Evolutionary conservation across 2,797 vertebrate species (phyloP), one percentile per base, ranked within the genome.

Genomic region (Pipistrellus kuhlii): DNA sequence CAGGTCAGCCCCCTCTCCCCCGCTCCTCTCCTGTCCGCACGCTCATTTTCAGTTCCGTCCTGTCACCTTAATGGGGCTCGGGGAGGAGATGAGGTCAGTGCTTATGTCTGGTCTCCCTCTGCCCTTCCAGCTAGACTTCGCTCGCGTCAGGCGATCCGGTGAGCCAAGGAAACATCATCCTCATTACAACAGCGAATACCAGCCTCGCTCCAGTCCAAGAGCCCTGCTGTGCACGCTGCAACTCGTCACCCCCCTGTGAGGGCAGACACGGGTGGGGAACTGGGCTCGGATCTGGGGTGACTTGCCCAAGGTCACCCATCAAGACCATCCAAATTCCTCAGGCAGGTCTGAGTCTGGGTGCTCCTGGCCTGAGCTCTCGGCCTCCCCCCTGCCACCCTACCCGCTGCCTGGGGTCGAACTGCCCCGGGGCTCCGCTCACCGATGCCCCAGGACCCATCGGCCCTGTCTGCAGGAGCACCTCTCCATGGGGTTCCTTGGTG

Each of bases 151-250:
- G 51, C 41, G 3, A 44, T n/a, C 62, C 23, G n/a, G 48, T 41
- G 53, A 80, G 82, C 89, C 93, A 87, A 83, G 55, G 88, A 85
- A 77, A 73, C n/a, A 6, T 53, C 88, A 41, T n/a, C 9, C 7
- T 90, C 69, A n/a, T 25, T 9, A 1, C 32, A 32, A 76, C 32
- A 59, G 88, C 84, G 41, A 44, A 7, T 55, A 32, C 77, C 46
- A 32, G 10, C 27, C 85, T 57, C 30, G 23, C 46, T 94, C 48
- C 51, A 5, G 85, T 69, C 87, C 84, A 32, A 76, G 71, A 44
- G 44, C 69, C 30, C 73, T 12, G 41, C 25, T 57, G 75, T 69
- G 53, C 64, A 5, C 5, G 1, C 0, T 17, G 55, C 80, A 57
- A 14, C 11, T 30, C 59, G 11, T 57, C 57, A 30, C 71, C 53